Evolutionary conservation across 2,113 vertebrate genomes (phyloP).

Genomic region (Capreolus pygargus): DNA sequence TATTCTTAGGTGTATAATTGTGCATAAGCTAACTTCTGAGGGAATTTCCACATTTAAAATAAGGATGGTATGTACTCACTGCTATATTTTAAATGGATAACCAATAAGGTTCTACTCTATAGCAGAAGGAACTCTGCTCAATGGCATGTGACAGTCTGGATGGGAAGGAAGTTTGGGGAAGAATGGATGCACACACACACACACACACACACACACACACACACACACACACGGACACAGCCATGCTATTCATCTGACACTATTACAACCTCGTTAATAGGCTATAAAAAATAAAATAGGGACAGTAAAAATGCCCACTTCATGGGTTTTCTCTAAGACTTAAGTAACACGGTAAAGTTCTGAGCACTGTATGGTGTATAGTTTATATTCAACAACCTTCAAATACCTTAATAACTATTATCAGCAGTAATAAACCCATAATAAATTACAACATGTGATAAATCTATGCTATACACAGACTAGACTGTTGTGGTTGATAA

Average conservation of each 20-base stretch:
- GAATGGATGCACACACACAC: not conserved
- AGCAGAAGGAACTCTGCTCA: not conserved
- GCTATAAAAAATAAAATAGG: not conserved
- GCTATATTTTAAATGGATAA: not conserved
- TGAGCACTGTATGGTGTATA: not conserved
- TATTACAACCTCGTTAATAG: too few relatives aligned
- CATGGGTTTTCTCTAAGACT: not conserved
- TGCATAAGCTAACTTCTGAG: not conserved
- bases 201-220: not conserved
- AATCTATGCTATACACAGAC: not conserved
- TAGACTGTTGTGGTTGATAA: not conserved
- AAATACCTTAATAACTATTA: not conserved
- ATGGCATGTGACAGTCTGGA: not conserved
- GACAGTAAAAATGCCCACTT: not conserved
- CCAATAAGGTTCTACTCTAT: not conserved
- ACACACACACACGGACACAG: not conserved
- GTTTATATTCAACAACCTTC: not conserved
- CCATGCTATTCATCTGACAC: not conserved
- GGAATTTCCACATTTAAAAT: not conserved
- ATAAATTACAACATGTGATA: not conserved
- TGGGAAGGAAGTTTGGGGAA: not conserved
- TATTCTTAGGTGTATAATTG: not conserved
- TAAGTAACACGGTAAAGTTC: not conserved
- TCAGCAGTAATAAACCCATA: not conserved
- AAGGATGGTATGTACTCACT: not conserved